Evolutionary conservation across 2,888 invertebrate genomes (phyloP).

Genomic region (Drosophila antonietae): DNA sequence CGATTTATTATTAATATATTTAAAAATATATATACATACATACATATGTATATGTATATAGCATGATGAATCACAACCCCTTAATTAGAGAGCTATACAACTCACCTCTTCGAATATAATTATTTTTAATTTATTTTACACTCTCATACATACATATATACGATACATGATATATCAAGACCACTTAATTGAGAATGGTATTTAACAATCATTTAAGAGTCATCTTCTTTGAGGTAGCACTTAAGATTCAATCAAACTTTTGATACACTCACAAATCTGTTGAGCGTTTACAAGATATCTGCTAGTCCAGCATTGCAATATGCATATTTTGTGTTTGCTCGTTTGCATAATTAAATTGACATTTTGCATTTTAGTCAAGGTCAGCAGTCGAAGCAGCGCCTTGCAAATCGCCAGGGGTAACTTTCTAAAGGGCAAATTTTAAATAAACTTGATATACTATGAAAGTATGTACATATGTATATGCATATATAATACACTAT

Average conservation of each 20-base stretch:
- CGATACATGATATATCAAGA: too few species aligned
- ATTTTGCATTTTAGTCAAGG: slow-evolving; percentile 39
- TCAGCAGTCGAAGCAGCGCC: slow-evolving; percentile 11
- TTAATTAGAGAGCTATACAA: neutral
- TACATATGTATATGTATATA: neutral
- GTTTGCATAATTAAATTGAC: slow-evolving; percentile 42
- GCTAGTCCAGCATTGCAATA: neutral
- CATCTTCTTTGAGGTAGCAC: too few species aligned
- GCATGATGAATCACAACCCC: neutral
- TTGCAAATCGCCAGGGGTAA: neutral
- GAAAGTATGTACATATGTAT: neutral
- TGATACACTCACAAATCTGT: neutral
- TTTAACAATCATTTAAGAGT: too few species aligned
- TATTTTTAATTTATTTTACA: too few species aligned
- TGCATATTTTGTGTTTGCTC: neutral
- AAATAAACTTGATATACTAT: neutral
- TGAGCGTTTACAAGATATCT: neutral
- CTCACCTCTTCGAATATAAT: too few species aligned
- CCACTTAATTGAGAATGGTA: too few species aligned
- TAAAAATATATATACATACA: too few species aligned
- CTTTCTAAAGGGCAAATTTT: neutral
- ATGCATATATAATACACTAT: neutral
- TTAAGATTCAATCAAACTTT: neutral
- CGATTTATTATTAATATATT: too few species aligned
- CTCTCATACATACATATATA: too few species aligned